phyloP scores from a whole-genome alignment of 2,113 vertebrate species.

The Gasterosteus nipponicus region DNA sequence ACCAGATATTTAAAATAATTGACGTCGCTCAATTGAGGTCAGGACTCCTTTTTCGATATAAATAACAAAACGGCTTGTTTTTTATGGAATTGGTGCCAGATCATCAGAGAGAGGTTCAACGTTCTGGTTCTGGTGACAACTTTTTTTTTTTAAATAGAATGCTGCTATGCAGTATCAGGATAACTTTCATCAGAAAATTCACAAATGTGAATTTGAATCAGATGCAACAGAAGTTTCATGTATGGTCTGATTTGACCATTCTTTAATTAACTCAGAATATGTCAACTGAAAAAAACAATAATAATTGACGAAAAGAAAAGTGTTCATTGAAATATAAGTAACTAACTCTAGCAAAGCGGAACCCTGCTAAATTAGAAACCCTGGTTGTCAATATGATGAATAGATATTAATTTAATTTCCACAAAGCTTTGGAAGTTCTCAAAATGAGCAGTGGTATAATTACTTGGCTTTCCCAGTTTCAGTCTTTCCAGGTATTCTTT shows the following conservation, averaged over 20 bases:
- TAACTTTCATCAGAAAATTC: neutral
- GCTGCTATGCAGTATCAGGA: neutral
- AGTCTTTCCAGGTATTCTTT: slow-evolving; percentile 91
- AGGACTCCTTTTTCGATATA: neutral
- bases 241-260: neutral
- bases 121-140: neutral
- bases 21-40: neutral
- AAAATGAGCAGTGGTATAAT: slow-evolving; percentile 17
- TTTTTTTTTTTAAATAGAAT: neutral
- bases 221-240: neutral
- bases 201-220: neutral
- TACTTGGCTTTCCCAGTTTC: slow-evolving; percentile 88
- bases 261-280: neutral
- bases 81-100: neutral
- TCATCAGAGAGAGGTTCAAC: neutral
- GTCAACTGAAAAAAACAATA: neutral
- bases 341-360: neutral
- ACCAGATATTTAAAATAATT: neutral
- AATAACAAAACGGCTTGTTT: neutral
- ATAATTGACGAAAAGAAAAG: neutral
- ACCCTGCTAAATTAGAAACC: neutral
- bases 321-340: neutral
- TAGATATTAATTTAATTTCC: neutral
- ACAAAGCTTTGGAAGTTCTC: neutral
- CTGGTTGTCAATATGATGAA: neutral